These are phyloP conservation scores for Sebastes oblongus DNA, from an alignment of 2,797 vertebrate genomes.

Conservation along the genomic window DNA sequence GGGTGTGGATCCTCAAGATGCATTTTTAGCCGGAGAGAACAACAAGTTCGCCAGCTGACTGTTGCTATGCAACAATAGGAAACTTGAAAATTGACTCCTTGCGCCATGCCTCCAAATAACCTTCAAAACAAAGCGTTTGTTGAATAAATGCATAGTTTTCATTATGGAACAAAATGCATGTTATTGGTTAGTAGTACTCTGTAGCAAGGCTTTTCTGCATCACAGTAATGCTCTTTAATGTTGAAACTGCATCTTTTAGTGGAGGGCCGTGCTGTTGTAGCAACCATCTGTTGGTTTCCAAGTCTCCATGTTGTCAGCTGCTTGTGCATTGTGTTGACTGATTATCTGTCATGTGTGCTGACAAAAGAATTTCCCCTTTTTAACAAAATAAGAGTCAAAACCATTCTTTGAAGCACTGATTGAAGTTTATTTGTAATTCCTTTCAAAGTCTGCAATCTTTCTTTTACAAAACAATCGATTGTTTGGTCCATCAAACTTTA, in stretches of 20 bases:
- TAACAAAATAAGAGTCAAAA: background rate
- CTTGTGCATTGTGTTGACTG: background rate
- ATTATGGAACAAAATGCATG: background rate
- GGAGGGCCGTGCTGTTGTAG: background rate
- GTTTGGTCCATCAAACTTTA: background rate
- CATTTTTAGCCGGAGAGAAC: constrained; percentile 49
- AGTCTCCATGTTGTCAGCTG: constrained; percentile 2
- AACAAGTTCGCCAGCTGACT: constrained; percentile 44
- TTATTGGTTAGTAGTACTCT: background rate
- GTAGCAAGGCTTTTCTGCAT: background rate
- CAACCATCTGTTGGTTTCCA: constrained; percentile 6
- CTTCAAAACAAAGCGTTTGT: constrained; percentile 4
- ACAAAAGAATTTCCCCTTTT: background rate
- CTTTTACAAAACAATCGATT: background rate
- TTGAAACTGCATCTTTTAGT: background rate
- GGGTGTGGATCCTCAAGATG: constrained; percentile 48
- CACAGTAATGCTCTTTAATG: background rate
- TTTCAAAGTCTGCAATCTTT: background rate
- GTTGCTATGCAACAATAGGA: constrained; percentile 67
- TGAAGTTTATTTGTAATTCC: background rate
- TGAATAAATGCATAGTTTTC: background rate
- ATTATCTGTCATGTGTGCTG: background rate
- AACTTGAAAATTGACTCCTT: constrained; percentile 48
- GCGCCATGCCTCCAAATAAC: constrained; percentile 44
- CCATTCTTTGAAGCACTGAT: background rate